A percentile compares a stretch with the other conserved stretches of the same genome.
phyloP scores from a whole-genome alignment of 2,113 vertebrate genomes.

The Brachyistius frenatus region DNA sequence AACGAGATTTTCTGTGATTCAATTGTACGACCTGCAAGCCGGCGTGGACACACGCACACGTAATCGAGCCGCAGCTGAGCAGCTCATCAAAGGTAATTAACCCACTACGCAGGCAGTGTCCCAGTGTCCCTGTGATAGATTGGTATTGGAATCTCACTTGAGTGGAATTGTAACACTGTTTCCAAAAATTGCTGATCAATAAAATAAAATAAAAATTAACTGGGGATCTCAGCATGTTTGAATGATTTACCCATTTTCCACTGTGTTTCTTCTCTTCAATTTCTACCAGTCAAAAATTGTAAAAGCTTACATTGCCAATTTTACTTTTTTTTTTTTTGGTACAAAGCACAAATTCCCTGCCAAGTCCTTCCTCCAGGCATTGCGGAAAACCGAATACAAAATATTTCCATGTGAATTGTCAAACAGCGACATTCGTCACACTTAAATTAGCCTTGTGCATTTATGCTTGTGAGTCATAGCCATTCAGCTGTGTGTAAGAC shows the following conservation, averaged over 20 bases:
- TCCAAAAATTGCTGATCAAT: not conserved
- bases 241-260: not conserved
- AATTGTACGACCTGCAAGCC: too few relatives aligned
- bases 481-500: conserved; percentile 20
- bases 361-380: not conserved
- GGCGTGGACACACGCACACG: too few relatives aligned
- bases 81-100: too few relatives aligned
- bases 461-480: conserved; percentile 33
- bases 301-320: not conserved
- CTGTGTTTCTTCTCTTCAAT: too few relatives aligned
- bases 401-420: conserved; percentile 24
- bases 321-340: not conserved
- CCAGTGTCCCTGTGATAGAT: too few relatives aligned
- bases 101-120: too few relatives aligned
- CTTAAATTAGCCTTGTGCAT: conserved; percentile 54
- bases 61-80: too few relatives aligned
- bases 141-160: not conserved
- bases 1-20: too few relatives aligned
- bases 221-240: not conserved
- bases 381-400: not conserved
- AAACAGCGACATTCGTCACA: conserved; percentile 22
- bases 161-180: not conserved
- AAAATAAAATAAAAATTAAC: not conserved
- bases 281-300: not conserved
- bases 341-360: not conserved